Evolutionary conservation across 2,797 vertebrate genomes (phyloP).

Genomic region (Sebastes vulpes): DNA sequence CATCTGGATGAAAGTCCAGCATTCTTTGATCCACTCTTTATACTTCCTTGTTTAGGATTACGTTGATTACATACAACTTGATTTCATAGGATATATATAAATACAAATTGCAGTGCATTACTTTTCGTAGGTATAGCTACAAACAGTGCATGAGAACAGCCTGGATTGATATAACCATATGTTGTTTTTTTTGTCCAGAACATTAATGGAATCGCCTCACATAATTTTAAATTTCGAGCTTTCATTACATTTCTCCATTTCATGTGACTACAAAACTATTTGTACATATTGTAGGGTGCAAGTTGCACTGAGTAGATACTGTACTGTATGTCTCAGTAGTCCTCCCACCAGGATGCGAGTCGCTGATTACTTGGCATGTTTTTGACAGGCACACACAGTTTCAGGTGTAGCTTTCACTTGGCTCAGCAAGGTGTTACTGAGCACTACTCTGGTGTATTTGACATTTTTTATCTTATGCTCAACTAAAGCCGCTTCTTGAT

Average conservation of each 20-base stretch:
- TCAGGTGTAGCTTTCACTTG: background rate
- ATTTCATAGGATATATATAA: no score
- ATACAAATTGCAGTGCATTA: no score
- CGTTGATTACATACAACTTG: no score
- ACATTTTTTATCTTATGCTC: background rate
- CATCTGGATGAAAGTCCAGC: no score
- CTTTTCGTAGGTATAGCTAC: no score
- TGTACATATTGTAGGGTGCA: background rate
- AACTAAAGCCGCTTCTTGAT: background rate
- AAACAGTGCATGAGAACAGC: no score
- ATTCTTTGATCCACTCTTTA: no score
- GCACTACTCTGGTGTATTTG: background rate
- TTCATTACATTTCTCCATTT: background rate
- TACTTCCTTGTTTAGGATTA: no score
- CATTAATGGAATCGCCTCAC: background rate
- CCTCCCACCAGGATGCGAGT: conserved; percentile 11
- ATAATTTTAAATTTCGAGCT: background rate
- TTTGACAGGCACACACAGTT: conserved; percentile 8
- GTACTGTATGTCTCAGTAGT: background rate
- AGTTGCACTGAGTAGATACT: background rate
- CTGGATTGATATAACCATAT: background rate
- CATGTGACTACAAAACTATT: background rate
- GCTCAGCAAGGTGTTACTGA: conserved; percentile 12
- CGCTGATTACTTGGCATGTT: conserved; percentile 9
- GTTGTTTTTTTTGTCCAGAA: background rate